phyloP scores from a whole-genome alignment of 2,797 vertebrate genomes.

The Cuniculus paca region DNA sequence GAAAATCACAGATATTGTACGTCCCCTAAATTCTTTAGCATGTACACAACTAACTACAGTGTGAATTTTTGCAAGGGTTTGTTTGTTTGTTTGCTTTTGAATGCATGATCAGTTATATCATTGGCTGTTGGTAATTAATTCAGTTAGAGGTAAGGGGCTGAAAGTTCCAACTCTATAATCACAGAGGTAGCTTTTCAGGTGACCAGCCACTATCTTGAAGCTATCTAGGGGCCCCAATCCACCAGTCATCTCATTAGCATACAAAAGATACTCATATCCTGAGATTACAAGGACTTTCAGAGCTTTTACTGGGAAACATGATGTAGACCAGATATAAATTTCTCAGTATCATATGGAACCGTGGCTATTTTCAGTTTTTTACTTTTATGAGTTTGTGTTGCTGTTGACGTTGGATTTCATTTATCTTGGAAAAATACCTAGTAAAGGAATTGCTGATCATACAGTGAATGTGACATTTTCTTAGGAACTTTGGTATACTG shows the following conservation, averaged over 20 bases:
- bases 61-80: background rate
- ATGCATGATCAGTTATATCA: background rate
- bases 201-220: background rate
- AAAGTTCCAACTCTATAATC: background rate
- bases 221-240: background rate
- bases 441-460: background rate
- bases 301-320: background rate
- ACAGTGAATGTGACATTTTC: background rate
- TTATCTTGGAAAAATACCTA: constrained; percentile 47
- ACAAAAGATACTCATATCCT: background rate
- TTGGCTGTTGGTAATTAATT: background rate
- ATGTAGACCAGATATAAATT: background rate
- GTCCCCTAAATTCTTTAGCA: constrained; percentile 16
- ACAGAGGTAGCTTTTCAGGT: background rate
- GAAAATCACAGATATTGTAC: background rate
- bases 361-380: constrained; percentile 29
- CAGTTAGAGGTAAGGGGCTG: background rate
- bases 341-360: background rate
- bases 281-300: background rate
- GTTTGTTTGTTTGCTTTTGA: background rate
- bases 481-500: background rate
- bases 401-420: constrained; percentile 19
- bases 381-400: constrained; percentile 7
- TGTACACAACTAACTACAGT: constrained; percentile 1
- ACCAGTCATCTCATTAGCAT: background rate